phyloP scores from a whole-genome alignment of 2,797 vertebrate species.

The Thripadectes ignobilis region DNA sequence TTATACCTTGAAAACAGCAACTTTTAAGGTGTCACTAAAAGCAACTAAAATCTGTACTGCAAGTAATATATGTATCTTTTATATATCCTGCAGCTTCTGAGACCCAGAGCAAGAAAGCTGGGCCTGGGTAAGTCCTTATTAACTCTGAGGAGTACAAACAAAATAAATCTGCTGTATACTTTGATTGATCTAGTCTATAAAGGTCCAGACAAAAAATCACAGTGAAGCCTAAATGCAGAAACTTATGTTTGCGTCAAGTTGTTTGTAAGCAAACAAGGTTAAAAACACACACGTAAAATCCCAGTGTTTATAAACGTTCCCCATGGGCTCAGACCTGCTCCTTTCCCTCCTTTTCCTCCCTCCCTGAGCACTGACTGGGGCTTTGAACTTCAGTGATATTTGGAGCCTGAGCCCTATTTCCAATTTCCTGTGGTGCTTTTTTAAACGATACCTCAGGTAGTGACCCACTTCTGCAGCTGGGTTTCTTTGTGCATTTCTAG shows the following conservation, averaged over 20 bases:
- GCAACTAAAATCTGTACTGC: neutral
- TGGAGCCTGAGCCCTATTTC: neutral
- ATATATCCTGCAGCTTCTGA: conserved; percentile 83
- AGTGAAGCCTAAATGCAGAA: neutral
- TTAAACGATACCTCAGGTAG: neutral
- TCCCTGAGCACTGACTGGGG: neutral
- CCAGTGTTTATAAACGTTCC: neutral
- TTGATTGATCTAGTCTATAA: neutral
- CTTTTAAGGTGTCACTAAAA: neutral
- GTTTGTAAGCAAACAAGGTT: neutral
- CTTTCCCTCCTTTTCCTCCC: neutral
- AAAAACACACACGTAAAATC: neutral
- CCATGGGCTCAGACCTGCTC: neutral
- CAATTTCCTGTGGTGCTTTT: neutral
- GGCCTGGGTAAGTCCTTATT: conserved; percentile 86
- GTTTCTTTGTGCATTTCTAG: neutral
- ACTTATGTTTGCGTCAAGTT: neutral
- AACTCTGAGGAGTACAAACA: neutral
- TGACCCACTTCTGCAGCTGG: neutral
- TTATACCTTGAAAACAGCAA: neutral
- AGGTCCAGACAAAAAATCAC: neutral
- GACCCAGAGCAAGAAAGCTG: conserved; percentile 88
- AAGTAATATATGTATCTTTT: neutral
- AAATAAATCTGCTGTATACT: neutral
- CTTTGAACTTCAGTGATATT: neutral